Conservation (phyloP, 1,140 invertebrate species). For the Bilobella aurantiaca region DNA sequence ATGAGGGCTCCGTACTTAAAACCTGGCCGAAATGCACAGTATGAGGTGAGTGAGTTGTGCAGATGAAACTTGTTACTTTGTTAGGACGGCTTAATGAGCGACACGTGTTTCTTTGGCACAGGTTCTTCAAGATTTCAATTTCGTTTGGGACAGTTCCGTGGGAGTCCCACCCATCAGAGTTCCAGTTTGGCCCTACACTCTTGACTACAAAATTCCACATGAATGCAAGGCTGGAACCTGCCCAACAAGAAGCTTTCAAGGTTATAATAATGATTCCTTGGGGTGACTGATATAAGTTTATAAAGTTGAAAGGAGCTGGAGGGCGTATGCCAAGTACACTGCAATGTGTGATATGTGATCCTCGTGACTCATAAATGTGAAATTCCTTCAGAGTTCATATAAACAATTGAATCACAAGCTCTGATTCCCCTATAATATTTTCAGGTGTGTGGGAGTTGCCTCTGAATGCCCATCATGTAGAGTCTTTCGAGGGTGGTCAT, state of each 20-base stretch:
- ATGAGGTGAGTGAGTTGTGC: constrained; percentile 72
- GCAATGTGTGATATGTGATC: too few species aligned
- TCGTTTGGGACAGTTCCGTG: constrained; percentile 83
- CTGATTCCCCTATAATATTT: too few species aligned
- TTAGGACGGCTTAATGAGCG: too few species aligned
- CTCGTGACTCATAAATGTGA: too few species aligned
- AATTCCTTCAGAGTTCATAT: too few species aligned
- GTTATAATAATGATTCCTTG: constrained; percentile 45
- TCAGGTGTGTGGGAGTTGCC: constrained; percentile 87
- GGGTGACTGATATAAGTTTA: too few species aligned
- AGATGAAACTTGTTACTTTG: too few species aligned
- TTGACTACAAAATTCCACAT: constrained; percentile 82
- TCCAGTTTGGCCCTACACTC: constrained; percentile 89
- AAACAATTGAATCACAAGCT: too few species aligned
- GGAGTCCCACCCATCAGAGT: constrained; percentile 65
- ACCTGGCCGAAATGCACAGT: constrained; percentile 80
- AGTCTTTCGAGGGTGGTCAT: constrained; percentile 77
- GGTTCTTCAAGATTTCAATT: constrained; percentile 80
- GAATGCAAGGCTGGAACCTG: constrained; percentile 85
- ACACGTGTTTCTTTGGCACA: too few species aligned
- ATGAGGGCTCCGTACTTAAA: constrained; percentile 82
- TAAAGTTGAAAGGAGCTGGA: too few species aligned
- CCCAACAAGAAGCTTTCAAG: constrained; percentile 78
- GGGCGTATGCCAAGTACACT: too few species aligned
- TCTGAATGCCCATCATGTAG: constrained; percentile 79